Percentiles rank a stretch among this genome's conserved stretches.
Evolutionary conservation across 2,888 invertebrate species (phyloP).

Genomic region (Mesochorus sp.): DNA sequence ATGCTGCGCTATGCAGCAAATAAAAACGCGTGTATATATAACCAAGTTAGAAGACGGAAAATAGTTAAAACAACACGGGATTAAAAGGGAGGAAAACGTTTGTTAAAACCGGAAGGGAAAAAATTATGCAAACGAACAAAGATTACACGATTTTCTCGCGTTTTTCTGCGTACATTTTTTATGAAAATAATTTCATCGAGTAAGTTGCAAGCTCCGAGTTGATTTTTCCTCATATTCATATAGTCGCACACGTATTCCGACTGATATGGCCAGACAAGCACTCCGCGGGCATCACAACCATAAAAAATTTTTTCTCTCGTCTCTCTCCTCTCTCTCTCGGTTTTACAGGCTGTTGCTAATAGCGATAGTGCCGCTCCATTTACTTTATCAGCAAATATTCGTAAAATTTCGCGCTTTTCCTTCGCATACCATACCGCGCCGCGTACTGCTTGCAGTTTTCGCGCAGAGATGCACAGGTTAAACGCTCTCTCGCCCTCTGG

Average conservation of each 20-base stretch:
- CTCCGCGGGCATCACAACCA: no score
- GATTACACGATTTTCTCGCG: no score
- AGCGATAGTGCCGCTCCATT: constrained; percentile 33
- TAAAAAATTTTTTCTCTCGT: not conserved
- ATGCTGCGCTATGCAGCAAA: constrained; percentile 19
- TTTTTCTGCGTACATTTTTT: not conserved
- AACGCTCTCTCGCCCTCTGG: constrained; percentile 8
- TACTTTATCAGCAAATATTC: constrained; percentile 45
- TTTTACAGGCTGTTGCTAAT: constrained; percentile 14
- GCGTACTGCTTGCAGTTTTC: constrained; percentile 5
- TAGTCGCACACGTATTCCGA: not conserved
- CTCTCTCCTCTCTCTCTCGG: not conserved
- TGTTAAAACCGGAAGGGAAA: not conserved
- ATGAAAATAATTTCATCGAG: no score
- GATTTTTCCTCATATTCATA: not conserved
- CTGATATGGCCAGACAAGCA: constrained; percentile 4
- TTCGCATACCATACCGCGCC: not conserved
- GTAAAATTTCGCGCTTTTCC: constrained; percentile 38
- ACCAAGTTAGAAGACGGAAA: not conserved
- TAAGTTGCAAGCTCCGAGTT: no score
- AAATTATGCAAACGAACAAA: not conserved
- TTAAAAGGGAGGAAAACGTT: not conserved
- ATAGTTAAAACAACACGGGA: constrained; percentile 9
- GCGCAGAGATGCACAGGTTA: constrained; percentile 41
- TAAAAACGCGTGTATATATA: constrained; percentile 7